These are phyloP conservation scores for Melanophora roralis DNA, from an alignment of 2,888 invertebrate genomes.

Conservation along the genomic window DNA sequence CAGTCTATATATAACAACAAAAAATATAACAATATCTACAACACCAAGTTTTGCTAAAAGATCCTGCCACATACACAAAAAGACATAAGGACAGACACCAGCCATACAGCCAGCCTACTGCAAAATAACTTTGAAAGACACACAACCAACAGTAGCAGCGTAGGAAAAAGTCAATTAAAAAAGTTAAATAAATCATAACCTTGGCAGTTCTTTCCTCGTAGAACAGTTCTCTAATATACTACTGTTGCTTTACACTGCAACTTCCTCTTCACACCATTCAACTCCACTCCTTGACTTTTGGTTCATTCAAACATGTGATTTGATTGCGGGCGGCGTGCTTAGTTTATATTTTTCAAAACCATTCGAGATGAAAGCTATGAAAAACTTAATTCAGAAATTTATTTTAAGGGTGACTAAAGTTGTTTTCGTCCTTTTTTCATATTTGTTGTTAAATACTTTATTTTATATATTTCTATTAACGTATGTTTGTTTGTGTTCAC, in stretches of 20 bases:
- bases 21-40: neutral
- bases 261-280: neutral
- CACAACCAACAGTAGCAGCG: conserved; percentile 22
- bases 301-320: conserved; percentile 58
- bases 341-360: conserved; percentile 62
- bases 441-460: neutral
- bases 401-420: conserved; percentile 47
- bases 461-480: conserved; percentile 37
- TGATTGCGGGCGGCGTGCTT: conserved; percentile 70
- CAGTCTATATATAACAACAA: conserved; percentile 64
- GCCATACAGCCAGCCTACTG: conserved; percentile 47
- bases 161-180: conserved; percentile 77
- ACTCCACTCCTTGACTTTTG: conserved; percentile 52
- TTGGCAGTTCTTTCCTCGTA: conserved; percentile 68
- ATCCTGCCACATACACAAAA: conserved; percentile 47
- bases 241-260: neutral
- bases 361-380: conserved; percentile 32
- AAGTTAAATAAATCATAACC: conserved; percentile 77
- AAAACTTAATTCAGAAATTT: conserved; percentile 5
- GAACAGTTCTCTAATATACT: conserved; percentile 6
- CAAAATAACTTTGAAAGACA: conserved; percentile 46
- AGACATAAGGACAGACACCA: neutral
- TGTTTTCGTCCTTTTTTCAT: neutral
- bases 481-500: conserved; percentile 32
- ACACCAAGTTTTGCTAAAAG: conserved; percentile 52